Evolutionary conservation across 1,140 invertebrate species (phyloP).

Genomic region (Condylostylus longicornis): DNA sequence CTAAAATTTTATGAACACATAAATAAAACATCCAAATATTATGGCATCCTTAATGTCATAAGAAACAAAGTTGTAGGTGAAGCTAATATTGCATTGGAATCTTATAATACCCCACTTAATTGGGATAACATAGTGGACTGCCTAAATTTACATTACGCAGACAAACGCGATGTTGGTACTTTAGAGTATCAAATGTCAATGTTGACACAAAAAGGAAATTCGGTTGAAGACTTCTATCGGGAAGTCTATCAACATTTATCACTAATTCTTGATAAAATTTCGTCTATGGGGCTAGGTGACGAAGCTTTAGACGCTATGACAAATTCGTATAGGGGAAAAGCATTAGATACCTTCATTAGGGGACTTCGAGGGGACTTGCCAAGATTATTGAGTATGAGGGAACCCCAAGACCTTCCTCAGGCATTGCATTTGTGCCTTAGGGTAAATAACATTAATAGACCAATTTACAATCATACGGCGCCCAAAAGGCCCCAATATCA

Average conservation of each 20-base stretch:
- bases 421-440: background rate
- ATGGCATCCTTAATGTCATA: background rate
- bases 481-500: too few relatives aligned
- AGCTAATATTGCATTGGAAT: constrained; percentile 1
- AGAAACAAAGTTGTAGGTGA: constrained; percentile 3
- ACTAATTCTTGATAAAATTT: background rate
- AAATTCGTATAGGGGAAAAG: constrained; percentile 4
- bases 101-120: background rate
- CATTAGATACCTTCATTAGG: constrained; percentile 6
- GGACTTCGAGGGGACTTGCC: constrained; percentile 7
- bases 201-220: too few relatives aligned
- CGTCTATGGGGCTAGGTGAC: background rate
- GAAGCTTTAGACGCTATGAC: constrained; percentile 1
- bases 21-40: constrained; percentile 2
- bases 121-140: background rate
- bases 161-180: constrained; percentile 3
- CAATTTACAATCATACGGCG: too few relatives aligned
- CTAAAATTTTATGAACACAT: background rate
- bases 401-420: constrained; percentile 4
- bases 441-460: too few relatives aligned
- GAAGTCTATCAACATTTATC: too few relatives aligned
- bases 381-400: constrained; percentile 4
- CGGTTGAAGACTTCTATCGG: too few relatives aligned
- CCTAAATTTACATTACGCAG: constrained; percentile 2
- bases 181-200: constrained; percentile 5